These are phyloP conservation scores for Eupithecia pulchellata DNA, from an alignment of 2,888 invertebrate genomes.

Conservation along the genomic window DNA sequence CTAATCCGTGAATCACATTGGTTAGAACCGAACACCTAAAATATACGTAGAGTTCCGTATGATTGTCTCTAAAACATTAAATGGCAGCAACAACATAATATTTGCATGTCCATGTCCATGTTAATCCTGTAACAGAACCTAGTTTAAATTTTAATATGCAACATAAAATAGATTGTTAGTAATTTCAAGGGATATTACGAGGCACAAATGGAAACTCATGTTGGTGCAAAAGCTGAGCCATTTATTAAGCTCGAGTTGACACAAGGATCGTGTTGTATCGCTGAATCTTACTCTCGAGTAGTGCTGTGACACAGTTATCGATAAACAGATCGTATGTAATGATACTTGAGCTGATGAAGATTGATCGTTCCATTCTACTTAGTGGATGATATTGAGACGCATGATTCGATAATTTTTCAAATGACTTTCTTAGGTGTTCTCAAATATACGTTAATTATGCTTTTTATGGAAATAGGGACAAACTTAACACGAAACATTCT, in stretches of 20 bases:
- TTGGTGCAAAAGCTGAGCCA: conserved; percentile 29
- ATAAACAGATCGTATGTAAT: conserved; percentile 22
- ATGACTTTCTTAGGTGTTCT: not conserved
- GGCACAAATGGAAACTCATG: conserved; percentile 29
- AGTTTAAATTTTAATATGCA: not conserved
- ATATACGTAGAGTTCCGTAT: not conserved
- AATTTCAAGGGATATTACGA: conserved; percentile 25
- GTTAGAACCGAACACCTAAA: conserved; percentile 9
- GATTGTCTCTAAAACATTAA: not conserved
- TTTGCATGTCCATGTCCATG: not conserved
- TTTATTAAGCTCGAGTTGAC: conserved; percentile 38
- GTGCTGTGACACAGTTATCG: conserved; percentile 30
- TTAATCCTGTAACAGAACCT: conserved; percentile 1
- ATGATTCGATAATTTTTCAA: not conserved
- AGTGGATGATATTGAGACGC: not conserved
- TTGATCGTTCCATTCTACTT: conserved; percentile 8
- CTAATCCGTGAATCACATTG: conserved; percentile 20
- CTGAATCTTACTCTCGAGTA: conserved; percentile 34
- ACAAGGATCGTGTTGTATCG: conserved; percentile 41
- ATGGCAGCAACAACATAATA: not conserved
- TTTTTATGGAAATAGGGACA: not conserved
- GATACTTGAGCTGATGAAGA: conserved; percentile 21
- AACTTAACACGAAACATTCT: conserved; percentile 3
- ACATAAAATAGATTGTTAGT: conserved; percentile 19
- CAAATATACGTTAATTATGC: not conserved